Evolutionary conservation across 2,888 invertebrate genomes (phyloP).

Genomic region (Epinotia brunnichana): DNA sequence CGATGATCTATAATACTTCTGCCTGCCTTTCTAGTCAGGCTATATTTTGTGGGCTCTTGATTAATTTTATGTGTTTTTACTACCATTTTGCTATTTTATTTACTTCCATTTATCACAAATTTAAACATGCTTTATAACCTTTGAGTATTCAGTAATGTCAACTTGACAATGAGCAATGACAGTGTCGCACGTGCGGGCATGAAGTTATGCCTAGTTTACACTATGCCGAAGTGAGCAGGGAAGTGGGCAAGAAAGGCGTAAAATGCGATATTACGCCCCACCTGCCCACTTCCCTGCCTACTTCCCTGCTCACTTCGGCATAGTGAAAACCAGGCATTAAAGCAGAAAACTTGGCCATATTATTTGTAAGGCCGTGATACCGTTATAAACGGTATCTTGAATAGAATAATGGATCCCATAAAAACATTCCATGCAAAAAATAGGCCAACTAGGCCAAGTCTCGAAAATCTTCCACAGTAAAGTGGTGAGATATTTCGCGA

Average conservation of each 20-base stretch:
- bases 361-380: not conserved
- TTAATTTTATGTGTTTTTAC: constrained; percentile 54
- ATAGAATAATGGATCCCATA: not conserved
- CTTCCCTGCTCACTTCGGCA: too few species aligned
- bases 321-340: too few species aligned
- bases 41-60: constrained; percentile 59
- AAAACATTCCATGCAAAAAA: too few species aligned
- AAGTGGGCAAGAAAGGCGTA: too few species aligned
- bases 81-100: constrained; percentile 63
- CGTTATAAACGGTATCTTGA: not conserved
- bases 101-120: constrained; percentile 28
- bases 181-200: not conserved
- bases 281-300: too few species aligned
- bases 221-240: too few species aligned
- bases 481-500: too few species aligned
- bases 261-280: too few species aligned
- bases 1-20: constrained; percentile 76
- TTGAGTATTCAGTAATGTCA: constrained; percentile 42
- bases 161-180: constrained; percentile 12
- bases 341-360: not conserved
- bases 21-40: constrained; percentile 75
- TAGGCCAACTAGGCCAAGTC: too few species aligned
- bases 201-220: too few species aligned
- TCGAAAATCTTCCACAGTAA: too few species aligned
- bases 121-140: constrained; percentile 65